Conservation (phyloP, 2,797 vertebrate genomes). For the Sylvia borin region DNA sequence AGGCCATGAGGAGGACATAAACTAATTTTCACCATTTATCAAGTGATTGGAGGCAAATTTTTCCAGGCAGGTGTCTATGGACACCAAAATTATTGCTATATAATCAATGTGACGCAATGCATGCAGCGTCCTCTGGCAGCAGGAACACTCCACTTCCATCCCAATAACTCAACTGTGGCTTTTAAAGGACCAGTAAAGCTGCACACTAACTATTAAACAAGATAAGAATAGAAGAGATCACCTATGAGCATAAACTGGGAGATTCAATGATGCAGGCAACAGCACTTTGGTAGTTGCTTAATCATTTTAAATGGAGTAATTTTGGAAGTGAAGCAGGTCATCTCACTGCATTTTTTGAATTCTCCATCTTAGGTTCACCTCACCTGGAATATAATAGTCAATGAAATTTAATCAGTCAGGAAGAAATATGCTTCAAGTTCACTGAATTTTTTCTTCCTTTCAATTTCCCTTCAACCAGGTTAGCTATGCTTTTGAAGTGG, state of each 20-base stretch:
- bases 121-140: background rate
- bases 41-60: background rate
- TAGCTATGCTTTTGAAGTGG: background rate
- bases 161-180: background rate
- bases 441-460: conserved; percentile 22
- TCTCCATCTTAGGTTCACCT: background rate
- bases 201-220: background rate
- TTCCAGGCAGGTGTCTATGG: background rate
- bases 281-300: background rate
- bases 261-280: background rate
- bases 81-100: background rate
- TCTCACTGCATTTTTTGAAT: background rate
- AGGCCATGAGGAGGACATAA: background rate
- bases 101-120: background rate
- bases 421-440: background rate
- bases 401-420: background rate
- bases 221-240: background rate
- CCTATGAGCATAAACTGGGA: background rate
- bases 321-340: conserved; percentile 16
- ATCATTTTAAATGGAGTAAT: background rate
- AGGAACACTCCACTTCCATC: background rate
- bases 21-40: background rate
- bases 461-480: conserved; percentile 39
- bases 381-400: background rate
- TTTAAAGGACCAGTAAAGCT: background rate